A percentile compares a stretch with the other conserved stretches of the same genome.
Conservation (phyloP, 1,140 invertebrate genomes). For the Drosophila sulfurigaster region DNA sequence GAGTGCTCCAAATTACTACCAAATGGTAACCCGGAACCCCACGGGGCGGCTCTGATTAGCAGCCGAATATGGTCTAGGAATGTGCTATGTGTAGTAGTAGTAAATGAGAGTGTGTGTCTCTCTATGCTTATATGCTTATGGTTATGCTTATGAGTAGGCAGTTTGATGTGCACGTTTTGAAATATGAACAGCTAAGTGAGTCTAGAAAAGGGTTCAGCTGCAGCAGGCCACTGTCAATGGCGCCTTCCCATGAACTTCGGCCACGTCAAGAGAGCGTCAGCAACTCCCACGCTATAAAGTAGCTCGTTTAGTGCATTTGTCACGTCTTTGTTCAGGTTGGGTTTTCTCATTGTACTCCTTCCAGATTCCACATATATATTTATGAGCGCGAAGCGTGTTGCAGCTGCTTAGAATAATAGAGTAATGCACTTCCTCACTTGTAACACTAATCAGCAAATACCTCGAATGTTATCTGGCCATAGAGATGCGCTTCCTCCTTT, state of each 20-base stretch:
- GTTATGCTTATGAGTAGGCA: slow-evolving; percentile 54
- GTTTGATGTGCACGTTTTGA: slow-evolving; percentile 69
- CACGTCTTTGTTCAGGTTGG: slow-evolving; percentile 57
- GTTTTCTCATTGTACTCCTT: slow-evolving; percentile 5
- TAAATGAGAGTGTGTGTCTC: slow-evolving; percentile 14
- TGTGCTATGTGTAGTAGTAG: too few relatives aligned
- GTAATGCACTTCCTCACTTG: slow-evolving; percentile 3
- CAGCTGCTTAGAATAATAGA: slow-evolving; percentile 60
- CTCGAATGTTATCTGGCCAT: slow-evolving; percentile 1
- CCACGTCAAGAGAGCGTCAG: slow-evolving; percentile 14
- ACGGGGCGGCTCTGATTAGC: slow-evolving; percentile 68
- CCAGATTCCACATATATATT: slow-evolving; percentile 55
- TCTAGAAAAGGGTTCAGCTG: background rate
- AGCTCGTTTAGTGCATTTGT: slow-evolving; percentile 79
- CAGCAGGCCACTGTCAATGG: slow-evolving; percentile 39
- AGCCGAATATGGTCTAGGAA: slow-evolving; percentile 21
- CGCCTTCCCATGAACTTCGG: slow-evolving; percentile 64
- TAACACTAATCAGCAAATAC: background rate
- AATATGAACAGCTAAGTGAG: slow-evolving; percentile 73
- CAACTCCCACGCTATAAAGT: slow-evolving; percentile 74
- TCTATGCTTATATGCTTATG: slow-evolving; percentile 27
- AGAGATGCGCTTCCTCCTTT: background rate
- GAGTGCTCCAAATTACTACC: slow-evolving; percentile 78
- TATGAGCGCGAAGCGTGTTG: slow-evolving; percentile 66
- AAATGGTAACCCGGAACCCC: slow-evolving; percentile 50